phyloP scores from a whole-genome alignment of 1,140 invertebrate species.

The Metaphire vulgaris region DNA sequence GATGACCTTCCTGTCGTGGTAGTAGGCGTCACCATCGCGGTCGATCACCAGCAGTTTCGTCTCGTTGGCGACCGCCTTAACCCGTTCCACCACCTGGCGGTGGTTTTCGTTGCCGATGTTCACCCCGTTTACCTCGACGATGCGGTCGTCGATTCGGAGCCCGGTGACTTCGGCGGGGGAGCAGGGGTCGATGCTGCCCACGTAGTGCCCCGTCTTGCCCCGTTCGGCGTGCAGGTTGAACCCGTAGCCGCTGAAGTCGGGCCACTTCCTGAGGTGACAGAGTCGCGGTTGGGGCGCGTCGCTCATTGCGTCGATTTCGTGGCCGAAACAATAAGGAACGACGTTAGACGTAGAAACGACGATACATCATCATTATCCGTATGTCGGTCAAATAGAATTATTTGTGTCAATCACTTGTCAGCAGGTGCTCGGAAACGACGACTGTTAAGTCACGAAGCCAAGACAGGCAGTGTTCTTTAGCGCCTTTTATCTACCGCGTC shows the following conservation, averaged over 20 bases:
- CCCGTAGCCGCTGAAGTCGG: constrained; percentile 92
- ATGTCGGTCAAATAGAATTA: too few species aligned
- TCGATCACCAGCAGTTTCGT: constrained; percentile 83
- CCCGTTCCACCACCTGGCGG: constrained; percentile 62
- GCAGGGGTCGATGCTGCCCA: constrained; percentile 89
- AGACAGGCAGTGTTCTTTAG: too few species aligned
- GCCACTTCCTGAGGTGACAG: constrained; percentile 63
- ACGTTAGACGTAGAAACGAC: too few species aligned
- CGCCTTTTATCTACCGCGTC: too few species aligned
- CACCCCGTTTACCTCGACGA: too few species aligned
- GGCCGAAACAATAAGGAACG: too few species aligned
- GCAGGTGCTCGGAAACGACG: too few species aligned
- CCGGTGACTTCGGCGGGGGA: constrained; percentile 86
- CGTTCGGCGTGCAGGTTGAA: constrained; percentile 97
- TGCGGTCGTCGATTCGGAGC: constrained; percentile 79
- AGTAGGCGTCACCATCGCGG: constrained; percentile 67
- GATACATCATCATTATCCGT: too few species aligned
- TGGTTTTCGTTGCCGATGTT: constrained; percentile 86
- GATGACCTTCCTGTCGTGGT: constrained; percentile 62
- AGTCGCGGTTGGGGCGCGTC: constrained; percentile 30
- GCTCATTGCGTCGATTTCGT: too few species aligned
- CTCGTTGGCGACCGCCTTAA: constrained; percentile 73
- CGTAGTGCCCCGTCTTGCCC: constrained; percentile 85
- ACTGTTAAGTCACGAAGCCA: too few species aligned
- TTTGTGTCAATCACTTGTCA: too few species aligned